Conservation (phyloP, 2,797 vertebrate genomes). For the Fundulus diaphanus region DNA sequence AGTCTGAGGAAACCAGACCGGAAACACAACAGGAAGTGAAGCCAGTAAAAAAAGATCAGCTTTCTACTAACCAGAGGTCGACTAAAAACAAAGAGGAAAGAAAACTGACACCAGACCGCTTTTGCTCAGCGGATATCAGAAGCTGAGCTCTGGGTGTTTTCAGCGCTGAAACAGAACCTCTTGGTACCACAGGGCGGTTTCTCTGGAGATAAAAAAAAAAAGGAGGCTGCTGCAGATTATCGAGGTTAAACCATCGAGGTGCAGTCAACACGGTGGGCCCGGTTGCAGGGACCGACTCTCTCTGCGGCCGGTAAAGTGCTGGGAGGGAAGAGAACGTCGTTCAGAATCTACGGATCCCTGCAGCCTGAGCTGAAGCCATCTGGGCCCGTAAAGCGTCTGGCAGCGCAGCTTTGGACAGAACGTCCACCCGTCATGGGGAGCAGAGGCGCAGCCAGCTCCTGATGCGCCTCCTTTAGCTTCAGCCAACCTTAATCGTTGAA, state of each 20-base stretch:
- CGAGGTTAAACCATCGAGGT: no score
- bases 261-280: no score
- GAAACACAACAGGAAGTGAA: constrained; percentile 21
- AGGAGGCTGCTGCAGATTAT: constrained; percentile 63
- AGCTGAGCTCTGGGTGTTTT: no score
- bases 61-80: constrained; percentile 17
- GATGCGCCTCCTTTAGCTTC: constrained; percentile 58
- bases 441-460: constrained; percentile 28
- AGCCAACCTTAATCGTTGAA: constrained; percentile 77
- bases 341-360: background rate
- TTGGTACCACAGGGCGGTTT: constrained; percentile 69
- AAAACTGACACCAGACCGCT: background rate
- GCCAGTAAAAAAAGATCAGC: background rate
- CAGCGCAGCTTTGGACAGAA: no score
- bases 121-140: background rate
- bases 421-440: no score
- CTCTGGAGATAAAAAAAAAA: constrained; percentile 77
- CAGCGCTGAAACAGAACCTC: constrained; percentile 43
- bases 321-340: background rate
- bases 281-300: constrained; percentile 19
- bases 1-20: background rate
- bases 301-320: constrained; percentile 44
- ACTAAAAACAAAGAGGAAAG: constrained; percentile 6
- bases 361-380: background rate
- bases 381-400: no score